phyloP scores from a whole-genome alignment of 2,888 invertebrate genomes.

The Drosophila dives region DNA sequence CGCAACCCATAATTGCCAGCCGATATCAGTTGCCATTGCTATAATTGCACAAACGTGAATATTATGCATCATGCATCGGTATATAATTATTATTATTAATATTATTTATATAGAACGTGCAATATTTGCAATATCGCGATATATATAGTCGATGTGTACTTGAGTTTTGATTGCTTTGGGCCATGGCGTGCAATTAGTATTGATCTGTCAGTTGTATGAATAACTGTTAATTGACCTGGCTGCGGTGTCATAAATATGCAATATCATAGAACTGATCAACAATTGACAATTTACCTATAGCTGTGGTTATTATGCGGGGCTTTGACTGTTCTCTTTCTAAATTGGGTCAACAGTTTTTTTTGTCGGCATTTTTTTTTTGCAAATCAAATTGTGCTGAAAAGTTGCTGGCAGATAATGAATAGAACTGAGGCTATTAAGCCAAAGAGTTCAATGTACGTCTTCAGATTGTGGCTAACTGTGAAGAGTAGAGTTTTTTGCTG shows the following conservation, averaged over 20 bases:
- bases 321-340: conserved; percentile 40
- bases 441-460: conserved; percentile 55
- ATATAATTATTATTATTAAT: neutral
- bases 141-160: conserved; percentile 25
- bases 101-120: neutral
- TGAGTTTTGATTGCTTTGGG: conserved; percentile 34
- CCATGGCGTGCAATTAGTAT: conserved; percentile 59
- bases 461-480: neutral
- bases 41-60: neutral
- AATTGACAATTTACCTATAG: conserved; percentile 4
- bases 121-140: conserved; percentile 20
- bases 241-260: conserved; percentile 56
- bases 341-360: conserved; percentile 2
- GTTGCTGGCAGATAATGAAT: conserved; percentile 35
- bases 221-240: conserved; percentile 56
- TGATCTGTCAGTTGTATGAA: conserved; percentile 44
- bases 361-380: conserved; percentile 46
- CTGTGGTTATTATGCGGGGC: conserved; percentile 43
- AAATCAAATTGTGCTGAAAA: conserved; percentile 58
- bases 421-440: conserved; percentile 7
- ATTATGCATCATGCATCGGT: neutral
- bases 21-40: conserved; percentile 5
- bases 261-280: conserved; percentile 39
- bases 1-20: conserved; percentile 20
- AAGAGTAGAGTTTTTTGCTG: conserved; percentile 1